Percentiles rank a stretch among this genome's conserved stretches.
These are phyloP conservation scores for Sebastes vulpes DNA, from an alignment of 2,797 vertebrate genomes.

Conservation along the genomic window DNA sequence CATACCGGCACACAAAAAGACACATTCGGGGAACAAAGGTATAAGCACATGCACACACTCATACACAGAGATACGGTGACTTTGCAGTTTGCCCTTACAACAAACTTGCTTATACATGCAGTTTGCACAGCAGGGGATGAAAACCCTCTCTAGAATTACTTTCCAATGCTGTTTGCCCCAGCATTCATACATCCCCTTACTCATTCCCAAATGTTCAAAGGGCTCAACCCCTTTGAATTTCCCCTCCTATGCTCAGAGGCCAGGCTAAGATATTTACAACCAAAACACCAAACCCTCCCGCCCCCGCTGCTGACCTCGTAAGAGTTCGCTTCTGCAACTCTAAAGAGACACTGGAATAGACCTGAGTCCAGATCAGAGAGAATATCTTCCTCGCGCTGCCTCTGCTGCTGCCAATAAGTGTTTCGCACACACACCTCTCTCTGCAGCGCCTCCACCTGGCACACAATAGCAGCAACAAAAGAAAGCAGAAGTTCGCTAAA, in stretches of 20 bases:
- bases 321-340: constrained; percentile 38
- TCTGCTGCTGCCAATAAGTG: constrained; percentile 85
- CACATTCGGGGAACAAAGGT: not conserved
- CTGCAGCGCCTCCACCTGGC: constrained; percentile 86
- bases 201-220: constrained; percentile 31
- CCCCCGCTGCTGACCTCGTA: constrained; percentile 56
- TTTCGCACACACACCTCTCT: constrained; percentile 82
- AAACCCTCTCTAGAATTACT: constrained; percentile 7
- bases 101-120: not conserved
- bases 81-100: not conserved
- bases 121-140: not conserved
- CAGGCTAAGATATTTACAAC: constrained; percentile 3
- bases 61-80: not conserved
- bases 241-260: not conserved
- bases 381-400: constrained; percentile 85
- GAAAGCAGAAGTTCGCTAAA: not conserved
- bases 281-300: not conserved
- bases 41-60: not conserved
- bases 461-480: constrained; percentile 6
- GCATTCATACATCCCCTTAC: not conserved
- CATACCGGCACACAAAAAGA: not conserved
- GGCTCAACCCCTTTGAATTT: not conserved
- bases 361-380: constrained; percentile 80
- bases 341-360: constrained; percentile 65
- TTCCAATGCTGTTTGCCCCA: not conserved